Evolutionary conservation across 2,888 invertebrate genomes (phyloP), one percentile per base, ranked within the genome.

Genomic region (Microctonus hyperodae): DNA sequence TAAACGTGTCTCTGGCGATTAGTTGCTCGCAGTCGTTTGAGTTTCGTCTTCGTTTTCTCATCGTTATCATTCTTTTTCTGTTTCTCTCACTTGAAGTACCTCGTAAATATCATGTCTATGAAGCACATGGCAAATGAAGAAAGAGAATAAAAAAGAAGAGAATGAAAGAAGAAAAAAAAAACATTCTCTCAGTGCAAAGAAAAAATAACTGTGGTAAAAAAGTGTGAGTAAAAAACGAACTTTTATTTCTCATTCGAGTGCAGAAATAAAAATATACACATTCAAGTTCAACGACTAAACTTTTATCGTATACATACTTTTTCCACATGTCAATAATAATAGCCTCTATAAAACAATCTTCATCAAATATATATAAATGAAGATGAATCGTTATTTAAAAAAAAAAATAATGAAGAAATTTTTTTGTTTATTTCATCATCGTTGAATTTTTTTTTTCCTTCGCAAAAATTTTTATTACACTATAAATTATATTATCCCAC

Each of bases 31-130:
- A 62, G 51, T 67, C 56, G 58, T 37, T 58, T n/a, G 40, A 62
- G 44, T 33, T 50, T 31, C n/a, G n/a, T n/a, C n/a, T 11, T 33
- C n/a, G 16, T 33, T 16, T 23, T 22, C 31, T n/a, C n/a, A n/a
- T n/a, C n/a, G n/a, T n/a, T n/a, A n/a, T n/a, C n/a, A n/a, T n/a
- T n/a, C n/a, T n/a, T n/a, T n/a, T 10, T 33, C 11, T 25, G 33
- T 16, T 23, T 22, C 50, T 31, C 20, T 35, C 33, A 37, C 62
- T 58, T 58, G 7, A 57, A 51, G n/a, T 67, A 58, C 50, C 67
- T 63, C 62, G 63, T 67, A 63, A 67, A 67, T 63, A 57, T 66
- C 59, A 55, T 60, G 65, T 66, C 57, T 66, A 61, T 28, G 10
- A 48, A 57, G 56, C 56, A 66, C 28, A 67, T 61, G 62, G 67